These are phyloP conservation scores for Metallyticus violacea DNA, from an alignment of 2,888 invertebrate genomes.

Conservation along the genomic window DNA sequence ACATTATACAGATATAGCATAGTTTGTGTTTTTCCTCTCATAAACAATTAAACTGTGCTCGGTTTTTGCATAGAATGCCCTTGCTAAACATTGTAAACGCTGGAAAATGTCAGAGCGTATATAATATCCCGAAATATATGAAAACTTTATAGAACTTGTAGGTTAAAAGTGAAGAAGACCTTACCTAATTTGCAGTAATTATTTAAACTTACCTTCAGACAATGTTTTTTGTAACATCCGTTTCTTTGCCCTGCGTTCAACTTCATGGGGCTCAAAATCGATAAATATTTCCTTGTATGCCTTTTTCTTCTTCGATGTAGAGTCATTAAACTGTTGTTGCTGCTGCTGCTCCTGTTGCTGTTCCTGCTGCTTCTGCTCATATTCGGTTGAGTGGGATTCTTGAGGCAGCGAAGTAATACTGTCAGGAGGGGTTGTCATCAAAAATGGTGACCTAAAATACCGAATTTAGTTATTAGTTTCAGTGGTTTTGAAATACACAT, in stretches of 20 bases:
- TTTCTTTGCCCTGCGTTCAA: constrained; percentile 43
- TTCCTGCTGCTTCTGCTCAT: background rate
- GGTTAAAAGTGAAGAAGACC: too few species aligned
- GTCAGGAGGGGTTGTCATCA: constrained; percentile 55
- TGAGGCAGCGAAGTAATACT: constrained; percentile 39
- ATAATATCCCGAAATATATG: too few species aligned
- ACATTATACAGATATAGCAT: too few species aligned
- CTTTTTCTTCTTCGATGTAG: constrained; percentile 43
- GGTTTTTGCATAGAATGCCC: too few species aligned
- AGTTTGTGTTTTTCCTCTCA: too few species aligned
- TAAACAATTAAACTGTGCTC: too few species aligned
- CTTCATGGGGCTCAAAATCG: constrained; percentile 73
- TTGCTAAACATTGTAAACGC: too few species aligned
- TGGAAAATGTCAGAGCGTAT: too few species aligned
- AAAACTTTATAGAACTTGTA: too few species aligned
- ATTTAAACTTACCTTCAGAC: constrained; percentile 71
- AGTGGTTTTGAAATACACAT: background rate
- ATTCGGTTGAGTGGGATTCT: background rate
- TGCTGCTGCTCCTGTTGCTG: constrained; percentile 34
- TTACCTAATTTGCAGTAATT: too few species aligned
- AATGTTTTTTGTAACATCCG: constrained; percentile 65
- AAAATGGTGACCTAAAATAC: constrained; percentile 57
- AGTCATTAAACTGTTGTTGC: background rate
- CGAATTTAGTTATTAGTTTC: too few species aligned
- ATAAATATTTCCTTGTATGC: constrained; percentile 81